Evolutionary conservation across 2,888 invertebrate species (phyloP), one percentile per base, ranked within the genome.

Genomic region (Therioaphis trifolii): DNA sequence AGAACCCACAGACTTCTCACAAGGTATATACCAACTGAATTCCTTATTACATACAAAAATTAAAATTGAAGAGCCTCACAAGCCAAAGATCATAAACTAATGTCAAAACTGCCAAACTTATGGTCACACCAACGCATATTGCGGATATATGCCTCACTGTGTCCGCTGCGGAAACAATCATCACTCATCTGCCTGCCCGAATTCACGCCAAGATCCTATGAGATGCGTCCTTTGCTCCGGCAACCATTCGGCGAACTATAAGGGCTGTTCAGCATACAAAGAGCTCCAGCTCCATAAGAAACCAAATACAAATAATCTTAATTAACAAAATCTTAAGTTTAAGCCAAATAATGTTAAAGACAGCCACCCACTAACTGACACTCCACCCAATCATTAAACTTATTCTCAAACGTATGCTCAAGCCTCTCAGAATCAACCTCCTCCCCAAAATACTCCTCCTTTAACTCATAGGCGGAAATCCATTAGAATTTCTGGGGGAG

Each of bases 341-440:
- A 49, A 49, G 49, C 18, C 18, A 15, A 49, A 49, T 49, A 49
- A 49, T 49, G 49, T 49, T 15, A 49, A 49, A 49, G 49, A 49
- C 15, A 66, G 68, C 40, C 40, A 68, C 40, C 68, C 40, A 40
- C 9, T 12, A 40, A 68, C 4, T 68, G 12, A 68, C 40, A 68
- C 40, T 12, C 40, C 68, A 68, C 68, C 12, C 40, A 68, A 68
- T 43, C 4, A 68, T 43, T 40, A 11, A 40, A 68, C 68, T 68
- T 2, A 68, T 4, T 69, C 24, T 69, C 69, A 69, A 69, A 69
- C 43, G 69, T 69, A 69, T 49, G 27, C 49, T 49, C 46, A 71
- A 71, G 24, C 49, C 43, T 43, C 49, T 29, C 49, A 49, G 18
- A 71, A 71, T 71, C 11, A 71, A 49, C 71, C 71, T 71, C 71